Evolutionary conservation across 1,140 invertebrate species (phyloP), one percentile per base, ranked within the genome.

Genomic region (Xylocopa sonorina): DNA sequence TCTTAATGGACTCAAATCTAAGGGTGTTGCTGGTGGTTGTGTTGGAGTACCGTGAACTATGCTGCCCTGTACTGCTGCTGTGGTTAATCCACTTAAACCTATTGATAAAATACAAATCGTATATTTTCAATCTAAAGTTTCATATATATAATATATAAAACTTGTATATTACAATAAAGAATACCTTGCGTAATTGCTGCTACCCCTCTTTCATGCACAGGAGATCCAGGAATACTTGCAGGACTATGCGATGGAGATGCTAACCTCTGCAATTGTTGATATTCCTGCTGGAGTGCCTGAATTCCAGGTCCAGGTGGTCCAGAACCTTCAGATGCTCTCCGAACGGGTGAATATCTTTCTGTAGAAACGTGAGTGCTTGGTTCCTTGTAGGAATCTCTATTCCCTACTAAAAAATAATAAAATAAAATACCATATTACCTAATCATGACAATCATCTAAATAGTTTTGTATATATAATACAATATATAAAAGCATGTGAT

Each of bases 271-370:
- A 96, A 90, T 80, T 96, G 94, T 82, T 96, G 95, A 89, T 96
- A 95, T 90, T 96, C 96, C 87, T 96, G 95, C 78, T 96, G 94
- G 51, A 95, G 93, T 32, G 94, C 94, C 79, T 92, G 92, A 86
- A 92, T 95, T 69, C 93, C 95, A 91, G 90, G 95, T 89, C 92
- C 93, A 83, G 91, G 93, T 86, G 81, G 94, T 84, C 90, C 94
- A 0, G 94, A 95, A 43, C 96, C 96, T 93, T 98, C 98, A 78
- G 97, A 97, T 41, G 97, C 97, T 83, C 98, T 94, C 55, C 98
- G 94, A 18, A 98, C 97, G 1, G 97, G 97, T 78, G 97, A 98
- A 90, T 97, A 99, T 69, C 98, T 94, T 92, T 98, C 97, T 50
- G 94, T 94, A n/a, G 92, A 84, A 69, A 92, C 90, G 53, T 93